A percentile compares a stretch with the other conserved stretches of the same genome.
phyloP scores from a whole-genome alignment of 2,797 vertebrate species.

The Microctenopoma stevenorrisi region DNA sequence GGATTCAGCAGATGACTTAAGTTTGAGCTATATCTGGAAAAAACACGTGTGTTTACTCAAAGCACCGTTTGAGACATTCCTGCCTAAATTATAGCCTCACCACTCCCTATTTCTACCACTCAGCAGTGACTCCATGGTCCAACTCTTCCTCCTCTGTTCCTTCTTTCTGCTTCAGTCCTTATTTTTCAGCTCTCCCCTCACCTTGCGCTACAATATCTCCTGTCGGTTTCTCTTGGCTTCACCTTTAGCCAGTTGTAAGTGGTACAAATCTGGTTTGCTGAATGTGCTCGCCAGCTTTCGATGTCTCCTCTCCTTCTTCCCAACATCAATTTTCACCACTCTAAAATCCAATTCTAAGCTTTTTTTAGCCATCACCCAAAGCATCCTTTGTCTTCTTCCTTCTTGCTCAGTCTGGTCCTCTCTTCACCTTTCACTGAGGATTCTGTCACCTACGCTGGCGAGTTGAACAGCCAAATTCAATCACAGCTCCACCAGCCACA shows the following conservation, averaged over 20 bases:
- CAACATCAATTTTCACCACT: slow-evolving; percentile 60
- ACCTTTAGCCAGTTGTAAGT: slow-evolving; percentile 18
- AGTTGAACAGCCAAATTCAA: slow-evolving; percentile 57
- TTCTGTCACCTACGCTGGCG: slow-evolving; percentile 40
- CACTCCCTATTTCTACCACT: background rate
- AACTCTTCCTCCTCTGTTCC: background rate
- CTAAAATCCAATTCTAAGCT: slow-evolving; percentile 62
- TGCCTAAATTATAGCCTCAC: slow-evolving; percentile 9
- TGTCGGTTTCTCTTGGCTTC: slow-evolving; percentile 9
- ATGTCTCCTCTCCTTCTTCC: slow-evolving; percentile 36
- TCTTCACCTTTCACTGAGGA: slow-evolving; percentile 33
- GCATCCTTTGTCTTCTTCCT: slow-evolving; percentile 37
- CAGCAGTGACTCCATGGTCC: background rate
- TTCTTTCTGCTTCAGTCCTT: background rate
- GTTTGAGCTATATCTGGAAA: background rate
- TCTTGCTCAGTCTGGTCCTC: slow-evolving; percentile 12
- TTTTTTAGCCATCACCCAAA: slow-evolving; percentile 40
- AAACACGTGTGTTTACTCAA: background rate
- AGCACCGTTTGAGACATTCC: background rate
- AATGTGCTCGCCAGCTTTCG: slow-evolving; percentile 47
- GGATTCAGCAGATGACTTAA: too few relatives aligned
- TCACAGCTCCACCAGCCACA: slow-evolving; percentile 41
- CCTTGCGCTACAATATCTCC: slow-evolving; percentile 1
- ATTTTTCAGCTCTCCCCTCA: slow-evolving; percentile 16
- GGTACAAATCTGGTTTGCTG: slow-evolving; percentile 43